Evolutionary conservation across 2,888 invertebrate species (phyloP), one percentile per base, ranked within the genome.

Genomic region (Axea sp.): DNA sequence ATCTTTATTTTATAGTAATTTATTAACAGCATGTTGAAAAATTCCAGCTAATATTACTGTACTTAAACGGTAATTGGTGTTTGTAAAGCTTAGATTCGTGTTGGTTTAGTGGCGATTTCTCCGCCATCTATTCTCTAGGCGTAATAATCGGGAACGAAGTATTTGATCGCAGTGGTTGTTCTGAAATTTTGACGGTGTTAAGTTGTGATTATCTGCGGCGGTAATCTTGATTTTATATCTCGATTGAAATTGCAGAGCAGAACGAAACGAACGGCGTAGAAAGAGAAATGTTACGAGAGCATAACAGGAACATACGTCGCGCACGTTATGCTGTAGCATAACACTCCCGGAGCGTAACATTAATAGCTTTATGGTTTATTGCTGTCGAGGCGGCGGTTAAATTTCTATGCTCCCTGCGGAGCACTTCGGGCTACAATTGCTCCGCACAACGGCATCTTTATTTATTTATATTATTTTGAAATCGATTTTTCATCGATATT

Each of bases 361-460:
- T 83, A 83, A 83, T 83, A 83, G 80, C 81, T 82, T 82, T 81
- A 80, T 79, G 82, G 82, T 83, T 83, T 83, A 83, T 83, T 78
- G 81, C 82, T 79, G 79, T 80, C 35, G 77, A 77, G 82, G 77
- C 77, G 80, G 78, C 77, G 78, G 80, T 81, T 78, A 75, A 77
- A 77, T 76, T 79, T 73, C 79, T 76, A 57, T 64, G 73, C 77
- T 80, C 81, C 76, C 80, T 74, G 77, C 71, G 60, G 74, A 75
- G 73, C 72, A 43, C 76, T 64, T 17, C 24, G 57, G 53, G 53
- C 60, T 53, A 60, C 55, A 62, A 49, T 62, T 37, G 69, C 39
- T 22, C 37, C 39, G 26, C n/a, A 60, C 69, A 60, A 62, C 51
- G 41, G 69, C 59, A 45, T 60, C 59, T 60, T 53, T 60, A 69